Evolutionary conservation across 2,113 vertebrate genomes (phyloP).

Genomic region (Bungarus multicinctus): DNA sequence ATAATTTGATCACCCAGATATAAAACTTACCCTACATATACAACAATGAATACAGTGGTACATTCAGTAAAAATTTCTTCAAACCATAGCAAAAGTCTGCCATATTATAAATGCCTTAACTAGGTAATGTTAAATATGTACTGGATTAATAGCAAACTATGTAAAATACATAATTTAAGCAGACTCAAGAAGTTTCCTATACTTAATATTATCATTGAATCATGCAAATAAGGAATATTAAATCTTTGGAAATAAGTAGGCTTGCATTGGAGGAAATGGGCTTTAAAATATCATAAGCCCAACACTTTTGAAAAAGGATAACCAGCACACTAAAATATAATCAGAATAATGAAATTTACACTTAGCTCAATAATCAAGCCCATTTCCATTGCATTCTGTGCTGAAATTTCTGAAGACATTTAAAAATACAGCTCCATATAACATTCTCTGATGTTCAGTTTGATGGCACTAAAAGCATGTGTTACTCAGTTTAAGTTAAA

Average conservation of each 20-base stretch:
- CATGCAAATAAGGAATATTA: not conserved
- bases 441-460: not conserved
- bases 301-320: not conserved
- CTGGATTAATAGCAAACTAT: not conserved
- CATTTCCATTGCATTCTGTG: not conserved
- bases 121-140: not conserved
- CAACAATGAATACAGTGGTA: not conserved
- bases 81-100: not conserved
- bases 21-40: not conserved
- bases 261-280: not conserved
- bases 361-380: not conserved
- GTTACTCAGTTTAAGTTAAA: not conserved
- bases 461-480: not conserved
- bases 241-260: not conserved
- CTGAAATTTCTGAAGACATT: not conserved
- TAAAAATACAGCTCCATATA: not conserved
- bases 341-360: not conserved
- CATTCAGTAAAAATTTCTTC: not conserved
- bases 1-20: not conserved
- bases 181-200: not conserved
- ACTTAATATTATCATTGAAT: not conserved
- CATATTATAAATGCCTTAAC: not conserved
- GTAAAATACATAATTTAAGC: not conserved
- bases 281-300: not conserved
- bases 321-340: not conserved